Percentiles rank a stretch among this genome's conserved stretches.
Conservation (phyloP, 2,888 invertebrate genomes). For the Aporophyla lueneburgensis region DNA sequence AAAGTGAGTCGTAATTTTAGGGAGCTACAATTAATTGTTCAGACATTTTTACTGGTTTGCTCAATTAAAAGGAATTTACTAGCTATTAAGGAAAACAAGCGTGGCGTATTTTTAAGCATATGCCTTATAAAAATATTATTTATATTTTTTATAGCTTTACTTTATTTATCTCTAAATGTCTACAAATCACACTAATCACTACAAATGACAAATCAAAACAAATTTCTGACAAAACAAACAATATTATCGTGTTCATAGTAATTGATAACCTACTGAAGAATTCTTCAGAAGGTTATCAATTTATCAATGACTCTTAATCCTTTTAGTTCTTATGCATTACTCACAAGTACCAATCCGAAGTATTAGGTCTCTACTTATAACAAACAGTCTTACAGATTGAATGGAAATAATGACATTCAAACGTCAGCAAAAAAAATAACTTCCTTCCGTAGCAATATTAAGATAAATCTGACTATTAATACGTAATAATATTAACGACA, state of each 20-base stretch:
- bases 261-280: constrained; percentile 8
- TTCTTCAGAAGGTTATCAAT: constrained; percentile 29
- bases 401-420: not conserved
- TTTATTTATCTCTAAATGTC: too few relatives aligned
- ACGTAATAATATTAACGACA: constrained; percentile 25
- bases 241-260: not conserved
- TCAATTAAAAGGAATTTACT: constrained; percentile 53
- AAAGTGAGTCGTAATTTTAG: constrained; percentile 57
- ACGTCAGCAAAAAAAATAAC: not conserved
- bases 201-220: not conserved
- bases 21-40: constrained; percentile 57
- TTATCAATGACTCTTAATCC: constrained; percentile 8
- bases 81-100: constrained; percentile 32
- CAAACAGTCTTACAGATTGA: not conserved
- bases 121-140: not conserved
- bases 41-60: constrained; percentile 46
- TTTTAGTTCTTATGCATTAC: not conserved
- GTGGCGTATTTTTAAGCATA: not conserved
- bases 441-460: not conserved
- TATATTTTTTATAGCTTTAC: not conserved
- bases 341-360: not conserved
- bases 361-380: too few relatives aligned
- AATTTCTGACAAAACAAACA: not conserved
- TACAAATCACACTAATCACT: too few relatives aligned
- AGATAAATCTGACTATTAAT: constrained; percentile 12